These are phyloP conservation scores for Beris morrisii DNA, from an alignment of 2,888 invertebrate genomes.

Conservation along the genomic window DNA sequence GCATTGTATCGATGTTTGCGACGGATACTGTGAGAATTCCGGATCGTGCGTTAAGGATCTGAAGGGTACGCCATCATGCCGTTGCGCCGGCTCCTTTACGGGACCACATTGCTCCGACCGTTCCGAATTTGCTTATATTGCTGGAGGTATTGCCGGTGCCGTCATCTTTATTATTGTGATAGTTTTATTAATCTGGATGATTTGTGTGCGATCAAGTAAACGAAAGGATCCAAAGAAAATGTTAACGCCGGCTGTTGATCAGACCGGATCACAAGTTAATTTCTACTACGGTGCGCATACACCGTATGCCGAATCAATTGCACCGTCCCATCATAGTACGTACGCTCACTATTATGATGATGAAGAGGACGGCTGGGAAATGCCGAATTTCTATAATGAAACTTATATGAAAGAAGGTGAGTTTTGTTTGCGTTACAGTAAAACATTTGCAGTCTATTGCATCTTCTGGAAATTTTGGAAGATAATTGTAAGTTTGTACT, in stretches of 20 bases:
- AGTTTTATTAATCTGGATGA: slow-evolving; percentile 95
- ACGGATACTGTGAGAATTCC: slow-evolving; percentile 85
- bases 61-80: slow-evolving; percentile 81
- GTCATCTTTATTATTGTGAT: slow-evolving; percentile 91
- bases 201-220: slow-evolving; percentile 87
- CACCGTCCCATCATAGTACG: slow-evolving; percentile 92
- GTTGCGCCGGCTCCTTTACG: slow-evolving; percentile 90
- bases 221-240: slow-evolving; percentile 91
- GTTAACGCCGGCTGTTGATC: slow-evolving; percentile 83
- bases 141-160: slow-evolving; percentile 91
- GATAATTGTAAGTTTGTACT: too few species aligned
- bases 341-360: slow-evolving; percentile 96
- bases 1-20: slow-evolving; percentile 79
- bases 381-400: slow-evolving; percentile 96
- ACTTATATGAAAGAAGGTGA: slow-evolving; percentile 89
- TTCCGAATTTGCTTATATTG: slow-evolving; percentile 94
- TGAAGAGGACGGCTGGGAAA: slow-evolving; percentile 96
- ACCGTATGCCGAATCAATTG: slow-evolving; percentile 92
- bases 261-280: slow-evolving; percentile 91
- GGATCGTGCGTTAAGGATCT: slow-evolving; percentile 84
- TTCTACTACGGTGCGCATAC: slow-evolving; percentile 95
- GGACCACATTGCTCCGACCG: slow-evolving; percentile 87
- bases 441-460: too few species aligned
- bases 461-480: too few species aligned
- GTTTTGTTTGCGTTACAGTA: slow-evolving; percentile 16